Evolutionary conservation across 2,113 vertebrate species (phyloP).

Genomic region (Sturnira hondurensis): DNA sequence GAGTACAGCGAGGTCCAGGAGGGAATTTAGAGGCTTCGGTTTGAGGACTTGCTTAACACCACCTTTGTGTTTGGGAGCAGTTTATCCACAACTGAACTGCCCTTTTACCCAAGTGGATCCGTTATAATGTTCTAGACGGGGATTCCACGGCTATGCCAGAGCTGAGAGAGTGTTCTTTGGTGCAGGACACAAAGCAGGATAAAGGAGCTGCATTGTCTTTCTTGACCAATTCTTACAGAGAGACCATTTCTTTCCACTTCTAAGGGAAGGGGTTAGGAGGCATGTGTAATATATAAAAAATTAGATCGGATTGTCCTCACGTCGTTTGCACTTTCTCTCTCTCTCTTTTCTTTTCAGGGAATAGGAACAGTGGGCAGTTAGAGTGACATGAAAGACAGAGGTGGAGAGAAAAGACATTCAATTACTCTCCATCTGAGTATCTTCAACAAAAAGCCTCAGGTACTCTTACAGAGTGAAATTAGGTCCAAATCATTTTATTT

Average conservation of each 20-base stretch:
- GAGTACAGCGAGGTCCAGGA: background rate
- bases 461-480: background rate
- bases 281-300: background rate
- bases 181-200: background rate
- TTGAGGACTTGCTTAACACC: background rate
- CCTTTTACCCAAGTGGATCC: background rate
- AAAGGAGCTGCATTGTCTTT: background rate
- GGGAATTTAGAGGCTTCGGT: background rate
- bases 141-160: background rate
- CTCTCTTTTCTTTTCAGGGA: background rate
- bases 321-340: background rate
- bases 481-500: background rate
- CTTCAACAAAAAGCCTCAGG: background rate
- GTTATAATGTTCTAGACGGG: background rate
- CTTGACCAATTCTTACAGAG: background rate
- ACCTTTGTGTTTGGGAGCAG: background rate
- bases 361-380: background rate
- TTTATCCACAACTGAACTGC: background rate
- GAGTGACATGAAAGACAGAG: background rate
- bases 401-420: background rate
- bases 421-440: background rate
- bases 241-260: background rate
- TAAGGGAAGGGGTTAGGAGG: background rate
- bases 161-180: background rate
- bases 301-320: background rate